A percentile compares a stretch with the other conserved stretches of the same genome.
Evolutionary conservation across 2,888 invertebrate species (phyloP).

Genomic region (Aspidiotus rigidus): DNA sequence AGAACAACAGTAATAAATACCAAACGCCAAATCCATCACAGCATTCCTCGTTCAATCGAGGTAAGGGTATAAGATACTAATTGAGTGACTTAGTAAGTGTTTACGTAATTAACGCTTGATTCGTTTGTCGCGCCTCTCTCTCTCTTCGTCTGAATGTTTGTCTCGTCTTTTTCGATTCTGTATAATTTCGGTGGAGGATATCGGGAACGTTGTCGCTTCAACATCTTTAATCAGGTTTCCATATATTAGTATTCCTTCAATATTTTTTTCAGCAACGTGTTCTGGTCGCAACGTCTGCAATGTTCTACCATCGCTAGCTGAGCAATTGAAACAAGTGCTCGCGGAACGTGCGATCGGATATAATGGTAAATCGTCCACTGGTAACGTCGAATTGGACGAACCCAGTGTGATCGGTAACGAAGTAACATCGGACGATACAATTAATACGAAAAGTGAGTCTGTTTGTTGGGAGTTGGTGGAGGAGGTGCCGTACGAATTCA

Average conservation of each 20-base stretch:
- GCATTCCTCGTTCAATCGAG: constrained; percentile 34
- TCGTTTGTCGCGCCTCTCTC: too few relatives aligned
- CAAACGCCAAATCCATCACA: constrained; percentile 12
- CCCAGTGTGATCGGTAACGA: too few relatives aligned
- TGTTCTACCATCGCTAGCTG: constrained; percentile 69
- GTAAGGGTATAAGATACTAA: constrained; percentile 1
- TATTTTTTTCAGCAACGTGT: constrained; percentile 5
- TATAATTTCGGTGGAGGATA: neutral
- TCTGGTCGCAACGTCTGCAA: constrained; percentile 16
- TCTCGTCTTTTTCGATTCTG: neutral
- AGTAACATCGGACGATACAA: too few relatives aligned
- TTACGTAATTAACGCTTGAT: too few relatives aligned
- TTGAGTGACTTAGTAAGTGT: neutral
- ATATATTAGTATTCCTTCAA: neutral
- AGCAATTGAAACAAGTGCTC: constrained; percentile 76
- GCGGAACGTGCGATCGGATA: constrained; percentile 56
- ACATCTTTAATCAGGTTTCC: neutral
- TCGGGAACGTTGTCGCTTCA: neutral
- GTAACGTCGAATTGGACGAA: too few relatives aligned
- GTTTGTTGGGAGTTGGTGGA: too few relatives aligned
- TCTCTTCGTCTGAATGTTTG: too few relatives aligned
- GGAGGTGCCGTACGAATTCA: too few relatives aligned
- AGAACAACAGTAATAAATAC: constrained; percentile 18
- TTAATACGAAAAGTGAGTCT: too few relatives aligned
- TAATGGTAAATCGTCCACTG: constrained; percentile 49